Evolutionary conservation across 1,140 invertebrate species (phyloP).

Genomic region (Neodiprion fabricii): DNA sequence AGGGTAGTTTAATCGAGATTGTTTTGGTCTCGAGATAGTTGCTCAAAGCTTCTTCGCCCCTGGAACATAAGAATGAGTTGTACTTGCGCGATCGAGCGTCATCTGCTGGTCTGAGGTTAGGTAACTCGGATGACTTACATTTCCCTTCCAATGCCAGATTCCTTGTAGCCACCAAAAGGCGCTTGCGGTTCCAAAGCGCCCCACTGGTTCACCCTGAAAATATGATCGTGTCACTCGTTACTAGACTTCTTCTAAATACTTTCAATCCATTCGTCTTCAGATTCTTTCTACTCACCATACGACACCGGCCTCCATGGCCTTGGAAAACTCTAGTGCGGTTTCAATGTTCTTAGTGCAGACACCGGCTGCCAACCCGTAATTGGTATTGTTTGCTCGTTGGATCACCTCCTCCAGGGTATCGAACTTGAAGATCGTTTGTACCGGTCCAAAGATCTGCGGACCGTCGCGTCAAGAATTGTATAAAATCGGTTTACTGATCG

Average conservation of each 20-base stretch:
- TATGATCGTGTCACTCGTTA: slow-evolving; percentile 22
- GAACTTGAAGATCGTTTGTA: slow-evolving; percentile 76
- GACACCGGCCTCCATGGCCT: slow-evolving; percentile 74
- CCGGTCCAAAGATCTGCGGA: slow-evolving; percentile 74
- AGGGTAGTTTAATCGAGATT: slow-evolving; percentile 65
- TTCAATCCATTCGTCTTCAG: slow-evolving; percentile 21
- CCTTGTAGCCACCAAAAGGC: slow-evolving; percentile 84
- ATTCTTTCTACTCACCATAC: slow-evolving; percentile 66
- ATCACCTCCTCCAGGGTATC: slow-evolving; percentile 87
- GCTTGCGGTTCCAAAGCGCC: slow-evolving; percentile 70
- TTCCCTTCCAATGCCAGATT: slow-evolving; percentile 79
- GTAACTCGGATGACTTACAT: slow-evolving; percentile 61
- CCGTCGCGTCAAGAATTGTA: not conserved
- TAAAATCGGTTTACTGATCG: not conserved
- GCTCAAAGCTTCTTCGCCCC: slow-evolving; percentile 75
- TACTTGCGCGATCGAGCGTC: too few species aligned
- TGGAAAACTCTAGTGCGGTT: slow-evolving; percentile 76
- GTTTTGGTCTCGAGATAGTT: slow-evolving; percentile 79
- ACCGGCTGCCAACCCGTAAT: slow-evolving; percentile 87
- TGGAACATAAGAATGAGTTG: slow-evolving; percentile 50
- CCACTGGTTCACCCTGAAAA: slow-evolving; percentile 78
- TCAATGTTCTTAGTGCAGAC: slow-evolving; percentile 86
- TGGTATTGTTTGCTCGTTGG: slow-evolving; percentile 82
- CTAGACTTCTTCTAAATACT: not conserved
- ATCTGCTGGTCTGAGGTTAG: too few species aligned